These are phyloP conservation scores for Esox niger DNA, from an alignment of 2,113 vertebrate genomes.

Conservation along the genomic window DNA sequence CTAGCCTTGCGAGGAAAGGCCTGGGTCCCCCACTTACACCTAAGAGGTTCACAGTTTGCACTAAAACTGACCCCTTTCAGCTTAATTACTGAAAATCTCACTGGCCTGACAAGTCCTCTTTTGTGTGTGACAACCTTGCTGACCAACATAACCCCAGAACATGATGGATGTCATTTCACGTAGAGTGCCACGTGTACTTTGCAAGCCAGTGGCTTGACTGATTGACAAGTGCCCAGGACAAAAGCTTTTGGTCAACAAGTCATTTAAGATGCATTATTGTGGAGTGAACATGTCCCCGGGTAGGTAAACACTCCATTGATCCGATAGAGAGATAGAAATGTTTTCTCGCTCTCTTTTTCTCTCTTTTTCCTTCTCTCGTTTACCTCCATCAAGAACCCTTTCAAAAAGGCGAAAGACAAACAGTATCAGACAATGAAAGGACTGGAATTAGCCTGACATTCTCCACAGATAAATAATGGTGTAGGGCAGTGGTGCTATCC, in stretches of 20 bases:
- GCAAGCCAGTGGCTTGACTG: conserved; percentile 77
- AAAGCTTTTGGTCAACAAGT: conserved; percentile 92
- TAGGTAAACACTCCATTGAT: conserved; percentile 98
- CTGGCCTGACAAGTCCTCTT: conserved; percentile 44
- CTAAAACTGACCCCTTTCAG: conserved; percentile 58
- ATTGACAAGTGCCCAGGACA: conserved; percentile 87
- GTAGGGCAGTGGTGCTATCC: conserved; percentile 79
- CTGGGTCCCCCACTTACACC: conserved; percentile 32
- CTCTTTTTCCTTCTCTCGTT: no score
- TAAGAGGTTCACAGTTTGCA: conserved; percentile 38
- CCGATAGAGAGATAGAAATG: conserved; percentile 88
- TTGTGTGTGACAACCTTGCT: conserved; percentile 50
- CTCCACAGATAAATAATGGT: conserved; percentile 91
- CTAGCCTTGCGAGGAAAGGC: conserved; percentile 12
- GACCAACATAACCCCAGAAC: conserved; percentile 62
- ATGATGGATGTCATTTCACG: conserved; percentile 72
- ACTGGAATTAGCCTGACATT: conserved; percentile 80
- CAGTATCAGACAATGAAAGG: conserved; percentile 78
- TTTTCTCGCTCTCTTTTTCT: conserved; percentile 68
- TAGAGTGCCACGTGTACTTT: conserved; percentile 70
- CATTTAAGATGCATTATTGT: conserved; percentile 93
- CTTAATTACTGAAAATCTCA: conserved; percentile 61
- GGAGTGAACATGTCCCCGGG: conserved; percentile 80
- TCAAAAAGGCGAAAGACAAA: conserved; percentile 89
- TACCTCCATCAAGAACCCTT: conserved; percentile 85